phyloP scores from a whole-genome alignment of 2,113 vertebrate genomes.

The Chaetodon trifascialis region DNA sequence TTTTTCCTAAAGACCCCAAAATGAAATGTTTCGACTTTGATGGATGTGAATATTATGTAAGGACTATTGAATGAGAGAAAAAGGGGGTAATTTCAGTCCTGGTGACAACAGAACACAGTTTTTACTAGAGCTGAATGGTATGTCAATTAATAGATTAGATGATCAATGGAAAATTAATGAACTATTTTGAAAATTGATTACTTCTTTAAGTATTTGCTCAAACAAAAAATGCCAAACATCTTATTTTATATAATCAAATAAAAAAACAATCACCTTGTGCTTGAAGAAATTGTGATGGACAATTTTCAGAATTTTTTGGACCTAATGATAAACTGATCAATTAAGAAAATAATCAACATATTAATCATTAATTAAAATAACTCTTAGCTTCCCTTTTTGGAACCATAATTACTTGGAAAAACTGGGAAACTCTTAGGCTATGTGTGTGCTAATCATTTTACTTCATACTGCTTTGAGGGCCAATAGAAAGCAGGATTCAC shows the following conservation, averaged over 20 bases:
- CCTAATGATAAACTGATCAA: background rate
- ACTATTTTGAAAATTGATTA: background rate
- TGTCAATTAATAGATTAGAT: background rate
- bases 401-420: background rate
- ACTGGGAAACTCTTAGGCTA: no score
- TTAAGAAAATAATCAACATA: background rate
- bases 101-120: no score
- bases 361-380: background rate
- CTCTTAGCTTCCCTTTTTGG: background rate
- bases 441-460: no score
- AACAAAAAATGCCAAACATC: background rate
- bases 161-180: background rate
- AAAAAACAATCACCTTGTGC: background rate
- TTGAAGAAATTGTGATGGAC: background rate
- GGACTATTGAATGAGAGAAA: background rate
- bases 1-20: background rate
- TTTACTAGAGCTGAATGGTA: no score
- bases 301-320: background rate
- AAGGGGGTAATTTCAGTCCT: background rate
- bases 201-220: background rate
- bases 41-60: background rate
- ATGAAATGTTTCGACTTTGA: background rate
- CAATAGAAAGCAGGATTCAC: no score
- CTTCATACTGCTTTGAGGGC: no score
- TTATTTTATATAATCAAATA: background rate